Evolutionary conservation across 2,113 vertebrate genomes (phyloP), one percentile per base, ranked within the genome.

Genomic region (Peucedramus taeniatus): DNA sequence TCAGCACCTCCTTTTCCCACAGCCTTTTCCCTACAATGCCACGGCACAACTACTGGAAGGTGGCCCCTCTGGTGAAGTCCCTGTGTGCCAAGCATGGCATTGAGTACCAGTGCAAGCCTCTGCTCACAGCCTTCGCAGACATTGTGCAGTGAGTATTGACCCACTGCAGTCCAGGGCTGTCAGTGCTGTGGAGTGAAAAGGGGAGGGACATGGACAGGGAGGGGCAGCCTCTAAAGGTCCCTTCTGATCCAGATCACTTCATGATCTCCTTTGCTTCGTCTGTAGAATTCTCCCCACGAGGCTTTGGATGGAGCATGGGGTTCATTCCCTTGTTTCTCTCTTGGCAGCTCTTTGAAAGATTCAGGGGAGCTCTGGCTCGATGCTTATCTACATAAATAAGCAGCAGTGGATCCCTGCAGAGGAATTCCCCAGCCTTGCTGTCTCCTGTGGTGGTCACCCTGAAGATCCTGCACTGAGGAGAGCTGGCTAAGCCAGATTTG

Each of bases 321-420:
- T 63, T 77, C 22, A 16, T 95, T 40, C 22, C 16, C 17, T 87
- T 45, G 31, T 78, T 80, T 81, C 75, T 77, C 87, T 60, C 80
- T 31, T 96, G 85, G 33, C 97, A 99, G 98, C 93, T 99, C 98
- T 70, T 97, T 99, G 93, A 98, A 98, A 90, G 98, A 98, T 82
- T 99, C 98, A 1, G 98, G 98, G n/a, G 97, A 98, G 56, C 97
- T 98, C 72, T 99, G 98, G 98, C 96, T 98, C 1, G 98, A 98
- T 28, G 98, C 98, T 35, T 99, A 98, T 21, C 97, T 98, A 18
- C 98, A 98, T 83, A 98, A 98, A 63, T 98, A 98, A 97, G 86
- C 63, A 77, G 60, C 83, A 77, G 68, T 42, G 42, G 69, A 53
- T 90, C 23, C 44, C 31, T 54, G 35, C 90, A 65, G 96, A 96